Conservation (phyloP, 37 sponge, comb jelly and placozoan genomes). For the Diacarnus erythraeanus region DNA sequence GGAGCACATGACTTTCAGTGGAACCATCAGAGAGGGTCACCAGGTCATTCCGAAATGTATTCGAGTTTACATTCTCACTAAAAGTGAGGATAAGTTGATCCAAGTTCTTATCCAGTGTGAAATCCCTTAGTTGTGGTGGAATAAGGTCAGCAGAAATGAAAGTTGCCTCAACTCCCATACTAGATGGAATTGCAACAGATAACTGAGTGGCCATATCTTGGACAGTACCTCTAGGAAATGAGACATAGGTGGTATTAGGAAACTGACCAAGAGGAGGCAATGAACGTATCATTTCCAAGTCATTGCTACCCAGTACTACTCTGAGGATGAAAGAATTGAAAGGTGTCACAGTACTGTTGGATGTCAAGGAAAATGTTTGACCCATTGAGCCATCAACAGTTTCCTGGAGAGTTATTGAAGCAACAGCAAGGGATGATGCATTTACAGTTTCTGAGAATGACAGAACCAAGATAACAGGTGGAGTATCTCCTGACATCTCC, state of each 20-base stretch:
- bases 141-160: constrained; percentile 69
- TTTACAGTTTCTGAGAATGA: constrained; percentile 85
- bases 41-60: constrained; percentile 31
- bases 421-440: constrained; percentile 44
- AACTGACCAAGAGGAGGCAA: constrained; percentile 63
- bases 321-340: constrained; percentile 47
- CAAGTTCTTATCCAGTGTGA: constrained; percentile 65
- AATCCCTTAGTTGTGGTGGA: constrained; percentile 58
- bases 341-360: constrained; percentile 35
- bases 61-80: constrained; percentile 64
- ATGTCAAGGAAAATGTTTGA: constrained; percentile 10
- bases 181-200: constrained; percentile 38
- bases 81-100: constrained; percentile 74
- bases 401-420: constrained; percentile 42
- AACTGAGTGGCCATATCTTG: constrained; percentile 60
- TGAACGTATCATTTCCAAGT: constrained; percentile 57
- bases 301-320: constrained; percentile 53
- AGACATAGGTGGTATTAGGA: constrained; percentile 58
- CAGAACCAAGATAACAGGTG: constrained; percentile 61
- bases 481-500: constrained; percentile 50
- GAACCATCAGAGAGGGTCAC: constrained; percentile 49
- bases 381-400: constrained; percentile 4
- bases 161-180: constrained; percentile 29
- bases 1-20: constrained; percentile 10
- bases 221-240: constrained; percentile 52